Conservation (phyloP, 2,797 vertebrate genomes). For the Apogon talboti region DNA sequence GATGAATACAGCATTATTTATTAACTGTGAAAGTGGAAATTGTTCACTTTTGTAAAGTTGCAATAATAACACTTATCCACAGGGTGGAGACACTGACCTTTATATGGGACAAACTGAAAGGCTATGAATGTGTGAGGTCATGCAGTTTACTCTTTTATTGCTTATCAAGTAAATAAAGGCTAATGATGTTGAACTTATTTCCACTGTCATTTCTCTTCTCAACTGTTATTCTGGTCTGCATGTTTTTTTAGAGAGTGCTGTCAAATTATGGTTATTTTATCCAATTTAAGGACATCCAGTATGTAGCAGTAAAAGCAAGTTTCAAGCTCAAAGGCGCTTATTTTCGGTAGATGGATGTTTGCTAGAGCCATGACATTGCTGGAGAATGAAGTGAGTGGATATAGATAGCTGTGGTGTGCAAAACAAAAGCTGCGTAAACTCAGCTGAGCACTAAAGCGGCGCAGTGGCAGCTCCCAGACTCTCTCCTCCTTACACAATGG, state of each 20-base stretch:
- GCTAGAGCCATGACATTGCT: neutral
- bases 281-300: neutral
- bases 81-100: conserved; percentile 60
- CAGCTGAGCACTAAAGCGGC: conserved; percentile 9
- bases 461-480: conserved; percentile 44
- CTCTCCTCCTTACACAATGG: conserved; percentile 64
- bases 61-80: conserved; percentile 47
- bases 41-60: neutral
- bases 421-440: conserved; percentile 22
- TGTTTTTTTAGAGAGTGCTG: neutral
- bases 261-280: neutral
- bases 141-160: conserved; percentile 22
- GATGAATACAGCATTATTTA: neutral
- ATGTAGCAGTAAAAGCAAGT: neutral
- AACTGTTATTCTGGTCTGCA: neutral
- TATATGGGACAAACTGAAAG: neutral
- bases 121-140: conserved; percentile 13
- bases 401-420: conserved; percentile 13
- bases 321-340: neutral
- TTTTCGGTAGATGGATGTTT: conserved; percentile 5
- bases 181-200: conserved; percentile 34
- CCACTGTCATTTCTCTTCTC: neutral
- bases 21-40: neutral
- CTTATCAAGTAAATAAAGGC: conserved; percentile 62
- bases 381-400: conserved; percentile 21